These are phyloP conservation scores for Dicaeum eximium DNA, from an alignment of 2,113 vertebrate species.

Conservation along the genomic window DNA sequence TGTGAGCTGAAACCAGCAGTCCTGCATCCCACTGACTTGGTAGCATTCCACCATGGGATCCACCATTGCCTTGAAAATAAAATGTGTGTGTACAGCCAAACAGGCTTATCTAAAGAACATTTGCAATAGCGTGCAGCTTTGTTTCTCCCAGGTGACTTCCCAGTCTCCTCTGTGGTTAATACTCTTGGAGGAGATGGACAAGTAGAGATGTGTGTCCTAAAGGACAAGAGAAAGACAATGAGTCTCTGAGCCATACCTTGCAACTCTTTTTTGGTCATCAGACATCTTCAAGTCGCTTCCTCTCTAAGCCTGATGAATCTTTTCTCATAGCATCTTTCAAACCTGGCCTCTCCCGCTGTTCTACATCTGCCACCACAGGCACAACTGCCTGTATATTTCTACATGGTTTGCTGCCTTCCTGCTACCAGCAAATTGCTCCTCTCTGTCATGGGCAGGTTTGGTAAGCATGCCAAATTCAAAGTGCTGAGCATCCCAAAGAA, in stretches of 20 bases:
- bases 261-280: not conserved
- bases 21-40: slow-evolving; percentile 26
- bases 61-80: not conserved
- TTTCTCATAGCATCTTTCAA: not conserved
- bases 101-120: not conserved
- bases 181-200: not conserved
- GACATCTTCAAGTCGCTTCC: not conserved
- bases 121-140: not conserved
- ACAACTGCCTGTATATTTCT: not conserved
- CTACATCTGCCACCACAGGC: not conserved
- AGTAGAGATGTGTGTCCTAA: not conserved
- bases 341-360: not conserved
- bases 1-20: slow-evolving; percentile 33
- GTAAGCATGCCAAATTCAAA: not conserved
- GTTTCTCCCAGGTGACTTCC: not conserved
- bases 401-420: not conserved
- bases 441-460: not conserved
- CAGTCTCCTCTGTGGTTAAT: not conserved
- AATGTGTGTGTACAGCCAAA: not conserved
- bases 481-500: not conserved
- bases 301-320: not conserved
- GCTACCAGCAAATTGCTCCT: not conserved
- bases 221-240: not conserved
- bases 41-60: not conserved
- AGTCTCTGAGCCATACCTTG: not conserved